These are phyloP conservation scores for Carduelis carduelis DNA, from an alignment of 2,797 vertebrate genomes.

Conservation along the genomic window DNA sequence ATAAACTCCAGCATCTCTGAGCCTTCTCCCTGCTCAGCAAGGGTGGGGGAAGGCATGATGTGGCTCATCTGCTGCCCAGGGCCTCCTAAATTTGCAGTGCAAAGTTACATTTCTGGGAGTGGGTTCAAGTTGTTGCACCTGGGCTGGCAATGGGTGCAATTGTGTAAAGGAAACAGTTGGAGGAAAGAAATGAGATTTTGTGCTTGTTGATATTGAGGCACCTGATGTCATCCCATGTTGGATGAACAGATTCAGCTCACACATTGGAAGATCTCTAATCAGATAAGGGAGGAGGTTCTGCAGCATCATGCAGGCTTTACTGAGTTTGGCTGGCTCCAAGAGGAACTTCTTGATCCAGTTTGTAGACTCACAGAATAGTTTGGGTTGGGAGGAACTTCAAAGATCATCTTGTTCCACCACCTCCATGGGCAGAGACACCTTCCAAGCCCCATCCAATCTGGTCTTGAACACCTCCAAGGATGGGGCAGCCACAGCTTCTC, in stretches of 20 bases:
- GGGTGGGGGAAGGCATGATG: neutral
- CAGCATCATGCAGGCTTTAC: neutral
- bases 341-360: neutral
- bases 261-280: neutral
- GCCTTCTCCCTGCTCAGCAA: neutral
- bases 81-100: accelerated
- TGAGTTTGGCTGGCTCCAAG: neutral
- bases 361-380: neutral
- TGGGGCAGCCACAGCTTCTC: neutral
- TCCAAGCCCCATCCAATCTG: accelerated
- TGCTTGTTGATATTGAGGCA: neutral
- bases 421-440: neutral
- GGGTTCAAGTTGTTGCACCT: neutral
- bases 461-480: neutral
- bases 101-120: accelerated
- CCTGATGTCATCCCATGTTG: neutral
- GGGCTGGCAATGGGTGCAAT: accelerated
- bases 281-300: neutral
- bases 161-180: accelerated
- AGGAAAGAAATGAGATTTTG: neutral
- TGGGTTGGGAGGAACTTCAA: neutral
- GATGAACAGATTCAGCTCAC: neutral
- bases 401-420: neutral
- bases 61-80: neutral
- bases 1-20: neutral